phyloP scores from a whole-genome alignment of 2,113 vertebrate species.

The Empidonax alnorum region DNA sequence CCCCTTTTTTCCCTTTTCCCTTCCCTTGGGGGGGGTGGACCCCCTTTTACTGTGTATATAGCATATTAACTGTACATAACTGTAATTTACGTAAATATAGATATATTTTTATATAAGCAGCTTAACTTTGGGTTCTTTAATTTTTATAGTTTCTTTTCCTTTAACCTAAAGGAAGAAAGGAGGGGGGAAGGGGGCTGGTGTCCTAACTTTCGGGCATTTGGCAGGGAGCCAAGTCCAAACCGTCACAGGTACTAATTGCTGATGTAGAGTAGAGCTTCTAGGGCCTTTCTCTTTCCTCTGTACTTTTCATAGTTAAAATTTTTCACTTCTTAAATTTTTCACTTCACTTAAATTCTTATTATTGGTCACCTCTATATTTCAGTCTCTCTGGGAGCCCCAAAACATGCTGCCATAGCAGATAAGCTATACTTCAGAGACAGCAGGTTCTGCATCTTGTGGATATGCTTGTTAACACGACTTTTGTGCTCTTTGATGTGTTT shows the following conservation, averaged over 20 bases:
- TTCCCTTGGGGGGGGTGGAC: too few species aligned
- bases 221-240: too few species aligned
- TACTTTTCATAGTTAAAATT: fast-evolving
- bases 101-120: too few species aligned
- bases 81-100: too few species aligned
- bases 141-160: too few species aligned
- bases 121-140: too few species aligned
- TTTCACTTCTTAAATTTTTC: not conserved
- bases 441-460: not conserved
- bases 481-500: not conserved
- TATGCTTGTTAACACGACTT: not conserved
- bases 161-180: too few species aligned
- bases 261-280: not conserved
- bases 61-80: too few species aligned
- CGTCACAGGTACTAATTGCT: not conserved
- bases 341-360: not conserved
- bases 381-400: not conserved
- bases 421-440: fast-evolving
- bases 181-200: too few species aligned
- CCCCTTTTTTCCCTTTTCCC: too few species aligned
- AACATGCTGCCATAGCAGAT: not conserved
- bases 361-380: not conserved
- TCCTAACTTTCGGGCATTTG: too few species aligned
- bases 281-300: not conserved
- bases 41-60: too few species aligned